Percentiles rank a stretch among this genome's conserved stretches.
These are phyloP conservation scores for Halyomorpha halys DNA, from an alignment of 1,140 invertebrate genomes.

Conservation along the genomic window DNA sequence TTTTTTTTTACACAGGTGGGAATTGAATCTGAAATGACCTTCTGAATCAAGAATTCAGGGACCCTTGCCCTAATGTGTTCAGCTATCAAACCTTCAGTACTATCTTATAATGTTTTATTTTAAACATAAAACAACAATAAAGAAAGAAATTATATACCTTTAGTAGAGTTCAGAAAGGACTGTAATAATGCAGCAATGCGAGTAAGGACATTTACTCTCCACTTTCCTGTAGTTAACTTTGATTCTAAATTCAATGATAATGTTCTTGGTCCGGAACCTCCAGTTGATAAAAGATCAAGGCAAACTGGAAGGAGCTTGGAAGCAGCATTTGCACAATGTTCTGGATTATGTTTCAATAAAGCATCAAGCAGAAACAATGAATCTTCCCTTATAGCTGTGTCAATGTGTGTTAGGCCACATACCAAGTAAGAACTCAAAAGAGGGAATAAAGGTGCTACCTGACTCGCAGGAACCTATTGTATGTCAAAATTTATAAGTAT, in stretches of 20 bases:
- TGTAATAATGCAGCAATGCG: constrained; percentile 23
- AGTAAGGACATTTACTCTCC: constrained; percentile 26
- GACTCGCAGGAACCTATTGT: constrained; percentile 35
- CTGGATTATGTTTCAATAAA: constrained; percentile 48
- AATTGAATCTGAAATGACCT: no score
- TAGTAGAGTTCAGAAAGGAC: not conserved
- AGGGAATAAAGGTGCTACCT: constrained; percentile 55
- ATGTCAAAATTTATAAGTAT: constrained; percentile 6
- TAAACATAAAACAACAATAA: no score
- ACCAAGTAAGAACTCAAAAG: constrained; percentile 63
- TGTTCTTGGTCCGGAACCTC: constrained; percentile 15
- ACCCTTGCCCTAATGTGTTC: no score
- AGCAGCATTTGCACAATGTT: constrained; percentile 49
- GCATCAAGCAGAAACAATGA: constrained; percentile 65
- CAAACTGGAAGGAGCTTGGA: constrained; percentile 63
- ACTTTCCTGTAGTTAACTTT: constrained; percentile 25
- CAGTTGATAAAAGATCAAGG: constrained; percentile 54
- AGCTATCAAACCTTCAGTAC: no score
- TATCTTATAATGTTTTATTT: no score
- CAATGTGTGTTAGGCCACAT: constrained; percentile 79
- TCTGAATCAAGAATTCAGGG: no score
- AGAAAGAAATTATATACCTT: not conserved
- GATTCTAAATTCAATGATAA: constrained; percentile 28
- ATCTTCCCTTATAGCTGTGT: constrained; percentile 65
- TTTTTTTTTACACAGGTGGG: no score